Evolutionary conservation across 2,797 vertebrate species (phyloP).

Genomic region (Gallirallus australis): DNA sequence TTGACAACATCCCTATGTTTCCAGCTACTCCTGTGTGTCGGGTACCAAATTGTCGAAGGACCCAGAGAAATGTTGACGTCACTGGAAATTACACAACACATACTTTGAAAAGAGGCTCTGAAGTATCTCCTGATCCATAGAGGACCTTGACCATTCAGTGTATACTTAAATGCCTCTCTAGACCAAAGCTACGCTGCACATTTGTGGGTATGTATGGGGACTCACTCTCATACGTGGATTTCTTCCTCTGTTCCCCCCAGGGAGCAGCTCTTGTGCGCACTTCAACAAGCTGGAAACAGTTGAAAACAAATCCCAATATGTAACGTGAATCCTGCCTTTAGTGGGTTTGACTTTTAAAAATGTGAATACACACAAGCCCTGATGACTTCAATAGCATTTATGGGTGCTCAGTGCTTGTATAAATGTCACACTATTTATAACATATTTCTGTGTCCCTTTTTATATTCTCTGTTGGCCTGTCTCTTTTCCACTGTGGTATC

Average conservation of each 20-base stretch:
- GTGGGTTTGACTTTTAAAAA: constrained; percentile 60
- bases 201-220: background rate
- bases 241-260: constrained; percentile 5
- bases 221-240: background rate
- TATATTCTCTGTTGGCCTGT: constrained; percentile 58
- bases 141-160: background rate
- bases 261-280: constrained; percentile 34
- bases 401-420: constrained; percentile 59
- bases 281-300: constrained; percentile 41
- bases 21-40: background rate
- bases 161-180: background rate
- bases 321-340: background rate
- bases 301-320: constrained; percentile 45
- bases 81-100: background rate
- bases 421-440: constrained; percentile 75
- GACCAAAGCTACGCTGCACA: background rate
- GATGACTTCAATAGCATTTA: constrained; percentile 72
- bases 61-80: background rate
- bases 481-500: constrained; percentile 48
- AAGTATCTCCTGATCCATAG: background rate
- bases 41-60: background rate
- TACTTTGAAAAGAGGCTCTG: background rate
- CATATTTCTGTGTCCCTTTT: constrained; percentile 51
- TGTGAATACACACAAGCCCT: background rate
- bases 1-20: background rate